A percentile compares a stretch with the other conserved stretches of the same genome.
These are phyloP conservation scores for Crotalus helleri DNA, from an alignment of 2,113 vertebrate genomes.

Conservation along the genomic window DNA sequence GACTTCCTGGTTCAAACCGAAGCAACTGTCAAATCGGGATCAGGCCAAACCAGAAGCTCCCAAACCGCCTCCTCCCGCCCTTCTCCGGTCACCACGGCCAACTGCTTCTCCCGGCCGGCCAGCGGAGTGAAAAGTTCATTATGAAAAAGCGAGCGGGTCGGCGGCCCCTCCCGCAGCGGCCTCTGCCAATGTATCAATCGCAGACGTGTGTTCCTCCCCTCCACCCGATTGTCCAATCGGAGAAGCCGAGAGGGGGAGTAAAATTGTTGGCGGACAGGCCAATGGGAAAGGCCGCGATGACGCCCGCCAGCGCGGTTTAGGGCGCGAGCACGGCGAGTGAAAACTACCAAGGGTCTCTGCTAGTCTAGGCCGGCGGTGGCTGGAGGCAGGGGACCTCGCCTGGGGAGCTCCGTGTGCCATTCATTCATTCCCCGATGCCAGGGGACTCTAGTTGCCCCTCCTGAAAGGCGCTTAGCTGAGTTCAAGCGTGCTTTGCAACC, in stretches of 20 bases:
- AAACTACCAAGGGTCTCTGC: not conserved
- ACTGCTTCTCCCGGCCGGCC: not conserved
- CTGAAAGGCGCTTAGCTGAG: not conserved
- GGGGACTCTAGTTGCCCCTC: not conserved
- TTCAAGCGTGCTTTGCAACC: not conserved
- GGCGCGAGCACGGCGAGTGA: not conserved
- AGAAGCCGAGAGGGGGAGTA: not conserved
- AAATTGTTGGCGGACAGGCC: not conserved
- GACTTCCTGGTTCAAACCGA: not conserved
- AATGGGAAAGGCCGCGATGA: not conserved
- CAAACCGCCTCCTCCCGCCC: not conserved
- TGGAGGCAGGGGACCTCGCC: not conserved
- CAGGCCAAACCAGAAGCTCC: too few relatives aligned
- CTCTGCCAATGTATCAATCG: not conserved
- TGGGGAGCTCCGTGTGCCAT: not conserved
- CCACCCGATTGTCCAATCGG: not conserved
- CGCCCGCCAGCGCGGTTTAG: not conserved
- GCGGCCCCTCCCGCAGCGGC: not conserved
- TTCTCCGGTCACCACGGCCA: not conserved
- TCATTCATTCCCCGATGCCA: not conserved
- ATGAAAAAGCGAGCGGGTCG: not conserved
- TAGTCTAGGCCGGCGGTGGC: not conserved
- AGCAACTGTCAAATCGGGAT: not conserved
- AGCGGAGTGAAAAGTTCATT: not conserved
- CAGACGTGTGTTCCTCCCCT: not conserved